phyloP scores from a whole-genome alignment of 2,888 invertebrate species.

The Tribolium freemani region DNA sequence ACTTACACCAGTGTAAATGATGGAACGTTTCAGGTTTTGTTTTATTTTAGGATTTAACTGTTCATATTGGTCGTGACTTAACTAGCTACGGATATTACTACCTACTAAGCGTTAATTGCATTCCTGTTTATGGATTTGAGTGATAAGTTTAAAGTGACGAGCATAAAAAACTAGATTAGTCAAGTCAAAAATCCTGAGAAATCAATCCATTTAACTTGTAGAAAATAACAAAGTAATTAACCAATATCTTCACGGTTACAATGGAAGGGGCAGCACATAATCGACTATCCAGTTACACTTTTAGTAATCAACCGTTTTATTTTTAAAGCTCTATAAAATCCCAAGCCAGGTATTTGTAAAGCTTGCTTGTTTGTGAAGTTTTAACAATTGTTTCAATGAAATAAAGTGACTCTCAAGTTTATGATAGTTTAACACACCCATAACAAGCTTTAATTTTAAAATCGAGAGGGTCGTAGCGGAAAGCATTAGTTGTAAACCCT shows the following conservation, averaged over 20 bases:
- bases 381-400: neutral
- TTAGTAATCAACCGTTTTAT: neutral
- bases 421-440: neutral
- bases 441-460: too few species aligned
- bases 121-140: conserved; percentile 4
- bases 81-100: neutral
- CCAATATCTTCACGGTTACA: neutral
- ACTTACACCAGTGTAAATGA: neutral
- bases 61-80: neutral
- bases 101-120: conserved; percentile 3
- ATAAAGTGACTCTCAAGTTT: neutral
- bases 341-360: neutral
- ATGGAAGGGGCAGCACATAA: neutral
- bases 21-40: neutral
- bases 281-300: neutral
- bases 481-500: neutral
- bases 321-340: neutral
- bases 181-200: conserved; percentile 17
- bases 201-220: conserved; percentile 10
- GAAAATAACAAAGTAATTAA: neutral
- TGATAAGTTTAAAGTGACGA: conserved; percentile 7
- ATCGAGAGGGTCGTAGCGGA: neutral
- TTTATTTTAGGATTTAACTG: neutral
- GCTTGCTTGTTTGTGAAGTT: neutral
- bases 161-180: conserved; percentile 4